Percentiles rank a stretch among this genome's conserved stretches.
phyloP scores from a whole-genome alignment of 2,797 vertebrate genomes.

The Megalops cyprinoides region DNA sequence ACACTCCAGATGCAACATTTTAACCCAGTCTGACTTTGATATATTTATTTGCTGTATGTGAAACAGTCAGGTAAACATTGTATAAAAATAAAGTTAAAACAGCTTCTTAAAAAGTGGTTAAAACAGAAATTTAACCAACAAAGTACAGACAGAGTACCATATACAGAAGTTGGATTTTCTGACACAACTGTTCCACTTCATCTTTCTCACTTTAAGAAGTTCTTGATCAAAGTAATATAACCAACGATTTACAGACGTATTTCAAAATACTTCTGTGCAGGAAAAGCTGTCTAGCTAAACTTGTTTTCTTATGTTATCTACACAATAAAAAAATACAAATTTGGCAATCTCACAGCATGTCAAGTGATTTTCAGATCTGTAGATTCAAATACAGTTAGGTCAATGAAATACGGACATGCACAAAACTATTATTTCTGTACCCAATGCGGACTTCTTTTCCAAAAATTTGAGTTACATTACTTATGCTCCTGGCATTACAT shows the following conservation, averaged over 20 bases:
- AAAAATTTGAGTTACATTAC: not conserved
- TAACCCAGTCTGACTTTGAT: not conserved
- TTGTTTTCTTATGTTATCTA: not conserved
- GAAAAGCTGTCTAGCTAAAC: not conserved
- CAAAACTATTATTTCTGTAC: not conserved
- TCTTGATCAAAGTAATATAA: conserved; percentile 1
- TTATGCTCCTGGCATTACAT: not conserved
- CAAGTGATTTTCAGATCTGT: conserved; percentile 21
- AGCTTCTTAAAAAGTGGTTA: conserved; percentile 16
- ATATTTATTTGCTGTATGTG: conserved; percentile 30
- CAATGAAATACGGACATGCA: not conserved
- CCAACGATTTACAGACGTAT: not conserved
- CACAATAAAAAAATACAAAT: conserved; percentile 19
- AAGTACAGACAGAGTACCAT: not conserved
- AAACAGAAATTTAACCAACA: conserved; percentile 1
- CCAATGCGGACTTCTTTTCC: not conserved
- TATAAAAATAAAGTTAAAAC: conserved; percentile 45
- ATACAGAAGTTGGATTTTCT: not conserved
- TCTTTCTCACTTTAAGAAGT: too few species aligned
- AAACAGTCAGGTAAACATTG: conserved; percentile 29
- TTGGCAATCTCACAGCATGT: conserved; percentile 39
- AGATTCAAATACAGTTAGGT: conserved; percentile 19
- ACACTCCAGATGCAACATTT: conserved; percentile 5
- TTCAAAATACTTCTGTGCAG: not conserved
- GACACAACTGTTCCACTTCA: too few species aligned